Base-by-base conservation (phyloP, 2,888 invertebrate species). In the Trissoscelio sp. region DNA sequence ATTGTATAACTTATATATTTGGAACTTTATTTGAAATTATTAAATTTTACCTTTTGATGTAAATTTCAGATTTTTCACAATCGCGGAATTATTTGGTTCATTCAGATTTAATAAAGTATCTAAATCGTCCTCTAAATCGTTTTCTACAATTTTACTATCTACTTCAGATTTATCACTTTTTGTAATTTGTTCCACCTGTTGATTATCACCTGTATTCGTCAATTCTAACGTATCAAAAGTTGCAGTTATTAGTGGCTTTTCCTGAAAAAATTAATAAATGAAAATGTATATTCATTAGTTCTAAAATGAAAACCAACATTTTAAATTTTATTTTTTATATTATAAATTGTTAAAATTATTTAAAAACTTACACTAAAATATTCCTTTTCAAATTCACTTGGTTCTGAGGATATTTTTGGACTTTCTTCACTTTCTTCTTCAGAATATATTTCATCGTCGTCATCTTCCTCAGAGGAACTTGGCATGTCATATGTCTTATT, bases 391-490 rank as follows among this genome's bases (percentile, higher is more conserved):
- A 64, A 12, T 20, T 73, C 64, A 9, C 20, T 44, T 12, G 16
- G 12, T 12, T 46, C 70, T 16, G 44, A 44, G 11, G n/a, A 3
- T 39, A 7, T 2, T 39, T 3, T 7, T 2, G 3, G n/a, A 12
- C 14, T 39, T 12, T 12, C 53, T 9, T 60, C 18, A 18, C 4
- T 34, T 69, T 69, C 55, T 31, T 57, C 44, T 0, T 44, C 55
- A 31, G 11, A 48, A 51, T 20, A 31, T 53, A 57, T 39, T 12
- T 67, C 67, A 1, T 58, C 58, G 0, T 44, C 39, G 16, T 34
- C 42, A n/a, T 53, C 66, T 31, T 72, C 70, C 16, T 58, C 58
- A 3, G 58, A 58, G 12, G 70, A 58, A 42, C 51, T 72, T 53
- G 72, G 72, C 11, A 60, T 22, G 1, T 2, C n/a, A 22, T 72